Evolutionary conservation across 2,797 vertebrate genomes (phyloP).

Genomic region (Micropoecilia bifurca): DNA sequence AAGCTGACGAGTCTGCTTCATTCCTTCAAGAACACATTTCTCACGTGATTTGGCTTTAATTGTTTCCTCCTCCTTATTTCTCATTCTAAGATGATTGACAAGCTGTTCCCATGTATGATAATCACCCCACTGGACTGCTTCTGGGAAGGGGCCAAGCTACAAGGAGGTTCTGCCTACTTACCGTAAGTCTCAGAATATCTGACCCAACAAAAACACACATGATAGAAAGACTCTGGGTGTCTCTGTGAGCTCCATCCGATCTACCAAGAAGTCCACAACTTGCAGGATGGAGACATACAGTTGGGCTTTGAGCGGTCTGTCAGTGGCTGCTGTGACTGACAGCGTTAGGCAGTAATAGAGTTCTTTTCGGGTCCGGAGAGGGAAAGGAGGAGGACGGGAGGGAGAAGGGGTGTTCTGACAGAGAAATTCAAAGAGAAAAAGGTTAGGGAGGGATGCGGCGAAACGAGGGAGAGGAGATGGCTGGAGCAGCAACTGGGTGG

Average conservation of each 20-base stretch:
- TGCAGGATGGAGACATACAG: slow-evolving; percentile 76
- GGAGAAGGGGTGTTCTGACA: slow-evolving; percentile 63
- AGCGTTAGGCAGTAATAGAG: slow-evolving; percentile 77
- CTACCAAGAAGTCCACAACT: slow-evolving; percentile 28
- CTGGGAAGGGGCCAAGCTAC: slow-evolving; percentile 98
- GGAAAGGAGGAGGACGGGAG: slow-evolving; percentile 50
- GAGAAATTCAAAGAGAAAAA: slow-evolving; percentile 70
- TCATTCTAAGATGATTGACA: slow-evolving; percentile 95
- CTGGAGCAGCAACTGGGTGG: slow-evolving; percentile 79
- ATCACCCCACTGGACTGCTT: slow-evolving; percentile 98
- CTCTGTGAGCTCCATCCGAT: slow-evolving; percentile 48
- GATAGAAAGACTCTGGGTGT: slow-evolving; percentile 27
- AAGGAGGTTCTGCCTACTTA: slow-evolving; percentile 96
- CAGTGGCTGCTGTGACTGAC: slow-evolving; percentile 73
- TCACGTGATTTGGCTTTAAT: slow-evolving; percentile 12
- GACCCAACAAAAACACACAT: slow-evolving; percentile 24
- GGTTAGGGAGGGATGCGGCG: slow-evolving; percentile 62
- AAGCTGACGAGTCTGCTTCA: slow-evolving; percentile 56
- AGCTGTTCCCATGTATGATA: slow-evolving; percentile 98
- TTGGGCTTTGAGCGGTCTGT: slow-evolving; percentile 68
- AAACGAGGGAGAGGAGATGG: slow-evolving; percentile 67
- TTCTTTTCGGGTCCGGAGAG: slow-evolving; percentile 77
- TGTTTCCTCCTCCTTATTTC: slow-evolving; percentile 31
- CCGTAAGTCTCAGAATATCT: slow-evolving; percentile 88
- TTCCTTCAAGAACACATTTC: background rate